Conservation (phyloP, 2,113 vertebrate genomes). For the Strix aluco region DNA sequence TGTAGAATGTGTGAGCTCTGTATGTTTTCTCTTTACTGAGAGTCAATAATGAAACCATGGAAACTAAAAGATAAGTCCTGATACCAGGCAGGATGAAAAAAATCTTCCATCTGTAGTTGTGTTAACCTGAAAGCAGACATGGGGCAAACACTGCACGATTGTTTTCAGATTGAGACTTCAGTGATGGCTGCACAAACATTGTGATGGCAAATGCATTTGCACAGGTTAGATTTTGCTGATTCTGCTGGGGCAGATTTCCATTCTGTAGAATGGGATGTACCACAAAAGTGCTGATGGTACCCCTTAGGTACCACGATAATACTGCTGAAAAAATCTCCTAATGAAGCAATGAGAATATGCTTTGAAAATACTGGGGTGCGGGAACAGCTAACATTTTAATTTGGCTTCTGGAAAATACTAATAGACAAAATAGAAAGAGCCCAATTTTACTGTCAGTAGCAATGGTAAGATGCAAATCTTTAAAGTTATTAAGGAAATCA, state of each 20-base stretch:
- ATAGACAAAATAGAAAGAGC: neutral
- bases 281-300: neutral
- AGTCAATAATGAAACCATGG: conserved; percentile 58
- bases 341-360: neutral
- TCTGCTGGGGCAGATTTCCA: neutral
- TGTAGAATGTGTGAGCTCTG: neutral
- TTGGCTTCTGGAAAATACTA: neutral
- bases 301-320: neutral
- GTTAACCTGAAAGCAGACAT: conserved; percentile 20
- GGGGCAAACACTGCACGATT: neutral
- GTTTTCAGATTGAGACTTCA: neutral
- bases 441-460: neutral
- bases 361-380: neutral
- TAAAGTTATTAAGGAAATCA: neutral
- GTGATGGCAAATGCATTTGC: neutral
- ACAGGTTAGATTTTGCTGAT: neutral
- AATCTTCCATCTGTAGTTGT: conserved; percentile 5
- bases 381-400: neutral
- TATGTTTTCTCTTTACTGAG: conserved; percentile 22
- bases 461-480: neutral
- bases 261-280: neutral
- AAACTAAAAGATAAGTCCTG: conserved; percentile 29
- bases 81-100: conserved; percentile 1
- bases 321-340: neutral
- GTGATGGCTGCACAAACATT: neutral